Base-by-base conservation (phyloP, 2,888 invertebrate genomes). In the Boloria selene region DNA sequence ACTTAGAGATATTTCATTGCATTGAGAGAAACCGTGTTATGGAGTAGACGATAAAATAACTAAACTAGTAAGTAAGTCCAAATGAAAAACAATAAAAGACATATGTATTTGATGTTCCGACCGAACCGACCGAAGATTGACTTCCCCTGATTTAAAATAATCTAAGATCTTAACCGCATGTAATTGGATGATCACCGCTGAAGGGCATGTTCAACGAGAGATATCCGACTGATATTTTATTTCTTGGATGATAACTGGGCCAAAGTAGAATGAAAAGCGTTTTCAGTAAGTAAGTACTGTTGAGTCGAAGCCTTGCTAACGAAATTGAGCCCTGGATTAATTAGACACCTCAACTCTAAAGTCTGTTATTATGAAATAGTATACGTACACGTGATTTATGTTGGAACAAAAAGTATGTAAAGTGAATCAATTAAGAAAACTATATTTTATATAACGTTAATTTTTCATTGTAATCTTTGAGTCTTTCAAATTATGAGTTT, bases 121-220 rank as follows among this genome's bases (percentile, higher is more conserved):
- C n/a, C n/a, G n/a, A n/a, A 38, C 10, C 10, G 10, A 10, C 10
- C 7, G 7, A 38, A 38, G 31, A 38, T 61, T 55, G 50, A 16
- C 42, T 14, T 38, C 26, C 56, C 49, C 50, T 65, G 60, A 65
- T 55, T 72, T 72, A 70, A 72, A 74, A 70, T 69, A 73, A 73
- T 59, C 52, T 67, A 38, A 53, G 26, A 54, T 50, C 58, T 53
- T 50, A 61, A 18, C 22, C 72, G 72, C 67, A 54, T 62, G 72
- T 78, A 78, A 80, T 79, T 76, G 78, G 71, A 76, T 75, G 74
- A 79, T 78, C 71, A 65, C 62, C 47, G 69, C 63, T 70, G 77
- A 79, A 78, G 80, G 81, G 76, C 76, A 74, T 47, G 26, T 61
- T 63, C 75, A 74, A 74, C 70, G 64, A 73, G 76, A 70, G 44